A percentile compares a stretch with the other conserved stretches of the same genome.
Conservation (phyloP, 2,113 vertebrate genomes). For the Panthera tigris region DNA sequence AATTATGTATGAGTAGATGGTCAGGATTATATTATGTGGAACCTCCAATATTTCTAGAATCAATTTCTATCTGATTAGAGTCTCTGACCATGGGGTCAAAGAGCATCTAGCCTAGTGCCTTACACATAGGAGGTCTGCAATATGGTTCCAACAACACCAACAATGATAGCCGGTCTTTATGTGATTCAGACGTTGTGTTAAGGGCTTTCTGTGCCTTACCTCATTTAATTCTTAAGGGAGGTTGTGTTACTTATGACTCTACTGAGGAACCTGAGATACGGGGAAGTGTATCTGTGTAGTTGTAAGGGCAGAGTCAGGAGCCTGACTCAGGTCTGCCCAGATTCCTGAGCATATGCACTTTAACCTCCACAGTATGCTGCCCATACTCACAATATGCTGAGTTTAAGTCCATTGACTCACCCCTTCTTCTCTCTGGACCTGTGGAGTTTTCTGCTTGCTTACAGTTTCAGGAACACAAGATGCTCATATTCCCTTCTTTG, state of each 20-base stretch:
- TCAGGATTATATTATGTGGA: background rate
- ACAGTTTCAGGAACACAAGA: background rate
- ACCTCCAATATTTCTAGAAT: background rate
- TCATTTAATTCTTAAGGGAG: background rate
- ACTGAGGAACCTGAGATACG: background rate
- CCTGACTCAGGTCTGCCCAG: background rate
- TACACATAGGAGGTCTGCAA: background rate
- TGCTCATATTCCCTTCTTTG: background rate
- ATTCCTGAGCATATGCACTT: background rate
- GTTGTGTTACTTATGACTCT: background rate
- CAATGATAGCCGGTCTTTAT: background rate
- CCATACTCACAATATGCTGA: background rate
- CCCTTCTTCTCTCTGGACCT: background rate
- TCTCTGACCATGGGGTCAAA: background rate
- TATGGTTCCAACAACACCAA: background rate
- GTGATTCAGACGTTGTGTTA: background rate
- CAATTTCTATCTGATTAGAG: conserved; percentile 1
- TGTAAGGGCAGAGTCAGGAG: background rate
- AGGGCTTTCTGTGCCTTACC: background rate
- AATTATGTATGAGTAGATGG: background rate
- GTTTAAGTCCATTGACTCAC: background rate
- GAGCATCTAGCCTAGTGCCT: background rate
- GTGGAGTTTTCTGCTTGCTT: background rate
- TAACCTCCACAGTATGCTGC: background rate
- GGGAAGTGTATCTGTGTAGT: background rate